Percentiles rank a stretch among this genome's conserved stretches.
Conservation (phyloP, 2,113 vertebrate genomes). For the Rhinoptilus africanus region DNA sequence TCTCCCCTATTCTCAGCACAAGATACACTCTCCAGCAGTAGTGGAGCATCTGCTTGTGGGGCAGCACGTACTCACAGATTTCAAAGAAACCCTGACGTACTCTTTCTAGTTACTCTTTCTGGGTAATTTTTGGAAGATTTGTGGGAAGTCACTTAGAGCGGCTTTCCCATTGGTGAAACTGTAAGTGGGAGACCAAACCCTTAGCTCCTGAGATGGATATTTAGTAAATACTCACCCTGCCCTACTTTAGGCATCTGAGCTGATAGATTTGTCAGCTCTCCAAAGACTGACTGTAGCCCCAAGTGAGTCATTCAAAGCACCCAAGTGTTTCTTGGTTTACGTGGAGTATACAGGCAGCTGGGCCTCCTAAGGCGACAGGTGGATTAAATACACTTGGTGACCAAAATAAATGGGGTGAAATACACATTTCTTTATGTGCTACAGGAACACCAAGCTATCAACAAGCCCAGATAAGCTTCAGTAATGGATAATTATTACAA, state of each 20-base stretch:
- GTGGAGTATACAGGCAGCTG: background rate
- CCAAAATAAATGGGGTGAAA: constrained; percentile 6
- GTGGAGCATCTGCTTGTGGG: background rate
- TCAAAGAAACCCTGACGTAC: background rate
- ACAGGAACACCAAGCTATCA: background rate
- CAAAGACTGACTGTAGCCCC: background rate
- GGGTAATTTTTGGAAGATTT: background rate
- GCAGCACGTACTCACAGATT: background rate
- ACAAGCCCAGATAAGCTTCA: constrained; percentile 15
- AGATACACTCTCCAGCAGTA: background rate
- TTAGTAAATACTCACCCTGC: background rate
- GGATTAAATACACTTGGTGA: background rate
- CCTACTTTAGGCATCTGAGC: background rate
- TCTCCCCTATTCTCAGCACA: background rate
- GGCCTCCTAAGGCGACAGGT: background rate
- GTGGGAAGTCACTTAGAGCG: background rate
- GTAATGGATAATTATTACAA: constrained; percentile 10
- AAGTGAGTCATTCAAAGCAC: background rate
- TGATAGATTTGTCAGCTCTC: background rate
- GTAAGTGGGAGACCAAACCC: background rate
- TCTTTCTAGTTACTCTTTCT: background rate
- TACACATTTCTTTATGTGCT: background rate
- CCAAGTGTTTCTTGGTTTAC: background rate
- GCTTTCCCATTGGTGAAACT: background rate
- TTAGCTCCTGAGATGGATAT: background rate